Conservation (phyloP, 1,140 invertebrate species). For the Batillaria attramentaria region DNA sequence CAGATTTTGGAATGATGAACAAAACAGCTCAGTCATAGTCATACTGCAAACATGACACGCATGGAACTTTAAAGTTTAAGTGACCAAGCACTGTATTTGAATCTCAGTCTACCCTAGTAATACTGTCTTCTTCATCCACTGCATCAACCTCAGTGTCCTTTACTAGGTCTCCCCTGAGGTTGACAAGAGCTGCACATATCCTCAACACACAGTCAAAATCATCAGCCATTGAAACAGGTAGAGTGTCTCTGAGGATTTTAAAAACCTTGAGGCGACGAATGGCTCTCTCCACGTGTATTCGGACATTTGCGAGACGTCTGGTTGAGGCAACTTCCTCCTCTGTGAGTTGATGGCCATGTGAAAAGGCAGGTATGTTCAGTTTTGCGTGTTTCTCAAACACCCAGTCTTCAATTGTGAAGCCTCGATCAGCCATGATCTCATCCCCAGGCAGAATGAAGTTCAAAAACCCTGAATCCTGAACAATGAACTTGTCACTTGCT, state of each 20-base stretch:
- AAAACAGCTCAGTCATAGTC: too few relatives aligned
- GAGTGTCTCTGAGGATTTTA: conserved; percentile 42
- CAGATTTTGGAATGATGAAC: too few relatives aligned
- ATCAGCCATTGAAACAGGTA: neutral
- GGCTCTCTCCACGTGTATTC: conserved; percentile 67
- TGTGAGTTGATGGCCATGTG: conserved; percentile 50
- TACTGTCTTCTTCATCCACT: too few relatives aligned
- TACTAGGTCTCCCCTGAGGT: too few relatives aligned
- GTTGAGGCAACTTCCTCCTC: conserved; percentile 57
- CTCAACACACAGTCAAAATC: too few relatives aligned
- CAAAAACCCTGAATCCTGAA: conserved; percentile 35
- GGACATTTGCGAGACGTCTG: conserved; percentile 57
- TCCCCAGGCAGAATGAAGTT: conserved; percentile 35
- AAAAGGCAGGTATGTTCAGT: conserved; percentile 37
- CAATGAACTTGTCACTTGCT: conserved; percentile 42
- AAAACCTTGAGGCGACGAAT: too few relatives aligned
- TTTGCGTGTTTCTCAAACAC: conserved; percentile 23
- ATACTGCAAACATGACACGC: too few relatives aligned
- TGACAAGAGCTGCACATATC: too few relatives aligned
- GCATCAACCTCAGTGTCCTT: too few relatives aligned
- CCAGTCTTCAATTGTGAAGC: conserved; percentile 33
- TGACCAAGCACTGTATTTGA: too few relatives aligned
- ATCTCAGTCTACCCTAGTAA: too few relatives aligned
- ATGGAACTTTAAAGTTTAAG: too few relatives aligned
- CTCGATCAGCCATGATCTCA: conserved; percentile 35